phyloP scores from a whole-genome alignment of 1,140 invertebrate species.

The Halyomorpha halys region DNA sequence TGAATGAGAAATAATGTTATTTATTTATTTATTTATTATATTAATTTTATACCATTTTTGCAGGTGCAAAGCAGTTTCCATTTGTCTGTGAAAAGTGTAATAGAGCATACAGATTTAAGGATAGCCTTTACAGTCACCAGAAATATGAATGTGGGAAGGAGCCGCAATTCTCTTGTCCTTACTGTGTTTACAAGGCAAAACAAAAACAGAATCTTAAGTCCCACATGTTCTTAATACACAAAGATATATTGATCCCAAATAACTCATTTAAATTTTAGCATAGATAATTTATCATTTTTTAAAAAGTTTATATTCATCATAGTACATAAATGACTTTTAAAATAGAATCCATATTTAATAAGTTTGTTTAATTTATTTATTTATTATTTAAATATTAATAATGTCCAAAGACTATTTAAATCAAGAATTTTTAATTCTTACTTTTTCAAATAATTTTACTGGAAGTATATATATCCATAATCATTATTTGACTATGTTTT shows the following conservation, averaged over 20 bases:
- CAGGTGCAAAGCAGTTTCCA: slow-evolving; percentile 14
- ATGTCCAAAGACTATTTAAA: too few relatives aligned
- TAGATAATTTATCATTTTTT: background rate
- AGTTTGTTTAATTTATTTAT: too few relatives aligned
- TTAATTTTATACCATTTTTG: slow-evolving; percentile 42
- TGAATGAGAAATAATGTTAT: slow-evolving; percentile 42
- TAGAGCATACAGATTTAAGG: background rate
- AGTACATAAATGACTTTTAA: background rate
- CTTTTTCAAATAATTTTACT: too few relatives aligned
- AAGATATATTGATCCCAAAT: too few relatives aligned
- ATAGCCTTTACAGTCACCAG: slow-evolving; percentile 34
- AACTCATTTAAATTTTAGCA: background rate
- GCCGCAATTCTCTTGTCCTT: slow-evolving; percentile 22
- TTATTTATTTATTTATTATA: slow-evolving; percentile 44
- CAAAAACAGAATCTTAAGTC: slow-evolving; percentile 2
- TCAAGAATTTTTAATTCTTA: too few relatives aligned
- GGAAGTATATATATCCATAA: too few relatives aligned
- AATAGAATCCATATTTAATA: too few relatives aligned
- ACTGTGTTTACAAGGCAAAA: slow-evolving; percentile 17
- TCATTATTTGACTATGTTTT: too few relatives aligned
- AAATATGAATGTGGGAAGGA: slow-evolving; percentile 34
- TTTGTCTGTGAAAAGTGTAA: background rate
- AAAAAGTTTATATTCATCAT: background rate
- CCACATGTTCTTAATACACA: background rate
- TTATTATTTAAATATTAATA: too few relatives aligned